Conservation (phyloP, 2,113 vertebrate genomes). For the human region DNA sequence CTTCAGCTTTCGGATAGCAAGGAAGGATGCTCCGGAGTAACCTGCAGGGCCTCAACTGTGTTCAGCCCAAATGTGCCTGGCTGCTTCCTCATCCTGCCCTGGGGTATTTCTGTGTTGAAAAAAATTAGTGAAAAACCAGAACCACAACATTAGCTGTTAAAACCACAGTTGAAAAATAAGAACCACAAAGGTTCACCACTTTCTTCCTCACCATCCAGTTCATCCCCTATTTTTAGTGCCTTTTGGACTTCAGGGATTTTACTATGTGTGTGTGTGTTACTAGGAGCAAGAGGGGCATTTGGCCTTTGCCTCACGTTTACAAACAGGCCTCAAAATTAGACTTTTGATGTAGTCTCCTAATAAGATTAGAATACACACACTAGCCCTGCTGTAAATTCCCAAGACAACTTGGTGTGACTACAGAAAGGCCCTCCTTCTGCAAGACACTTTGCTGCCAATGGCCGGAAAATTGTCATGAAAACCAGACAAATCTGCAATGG, state of each 20-base stretch:
- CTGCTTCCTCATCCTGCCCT: background rate
- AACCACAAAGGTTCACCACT: accelerated
- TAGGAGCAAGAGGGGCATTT: background rate
- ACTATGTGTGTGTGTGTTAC: background rate
- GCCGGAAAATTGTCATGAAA: background rate
- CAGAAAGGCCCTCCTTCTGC: background rate
- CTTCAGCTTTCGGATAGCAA: background rate
- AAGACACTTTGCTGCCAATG: background rate
- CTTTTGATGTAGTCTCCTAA: background rate
- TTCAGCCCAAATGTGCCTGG: background rate
- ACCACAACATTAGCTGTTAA: background rate
- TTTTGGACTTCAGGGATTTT: background rate
- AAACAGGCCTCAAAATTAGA: background rate
- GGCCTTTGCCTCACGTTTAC: background rate
- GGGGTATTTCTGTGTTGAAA: background rate
- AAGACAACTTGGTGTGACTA: background rate
- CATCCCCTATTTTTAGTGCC: background rate
- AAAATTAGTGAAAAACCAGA: background rate
- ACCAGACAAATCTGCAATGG: background rate
- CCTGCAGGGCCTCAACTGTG: background rate
- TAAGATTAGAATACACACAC: background rate
- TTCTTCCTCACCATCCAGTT: accelerated
- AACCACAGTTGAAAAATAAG: background rate
- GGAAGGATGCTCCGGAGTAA: background rate
- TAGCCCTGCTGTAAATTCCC: background rate